Base-by-base conservation (phyloP, 2,113 vertebrate species). In the Oncorhynchus masou region DNA sequence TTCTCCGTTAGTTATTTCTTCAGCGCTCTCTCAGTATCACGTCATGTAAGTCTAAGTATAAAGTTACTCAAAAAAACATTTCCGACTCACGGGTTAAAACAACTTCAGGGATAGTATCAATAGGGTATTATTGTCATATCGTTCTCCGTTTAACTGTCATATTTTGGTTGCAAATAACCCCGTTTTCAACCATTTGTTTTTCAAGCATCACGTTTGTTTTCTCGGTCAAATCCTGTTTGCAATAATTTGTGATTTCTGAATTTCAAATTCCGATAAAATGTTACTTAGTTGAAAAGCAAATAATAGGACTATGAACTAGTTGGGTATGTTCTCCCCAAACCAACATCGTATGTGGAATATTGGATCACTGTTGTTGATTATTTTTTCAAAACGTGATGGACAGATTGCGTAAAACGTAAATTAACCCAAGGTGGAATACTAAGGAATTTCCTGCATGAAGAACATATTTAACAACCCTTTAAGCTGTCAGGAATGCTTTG, bases 401-500 rank as follows among this genome's bases (percentile, higher is more conserved):
- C 92, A 95, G 90, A 94, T 95, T 95, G 95, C 93, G 91, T 96
- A 95, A 95, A 97, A 95, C 95, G 91, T 84, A 87, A 91, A 88
- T 85, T 83, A 88, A 87, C 84, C 70, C 73, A 93, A 95, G 94
- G 93, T 94, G 95, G 94, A 94, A 96, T 91, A 94, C 91, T 85
- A 88, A 95, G 95, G 95, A 96, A 96, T 97, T 96, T 96, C 95
- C 95, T 95, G 93, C 94, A 88, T 90, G 95, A 94, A 94, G 95
- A 96, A 96, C 95, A 96, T 95, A 96, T 97, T 97, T 96, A 96
- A 97, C 95, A 96, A 94, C 92, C 93, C 94, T 95, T 95, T 93
- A 96, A 97, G 93, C 94, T 96, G 95, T 96, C 96, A 96, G 95
- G 96, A 97, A 97, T 96, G 95, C 95, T 95, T 95, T 96, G 96